phyloP scores from a whole-genome alignment of 2,888 invertebrate genomes.

The Tetrapedia diversipes region DNA sequence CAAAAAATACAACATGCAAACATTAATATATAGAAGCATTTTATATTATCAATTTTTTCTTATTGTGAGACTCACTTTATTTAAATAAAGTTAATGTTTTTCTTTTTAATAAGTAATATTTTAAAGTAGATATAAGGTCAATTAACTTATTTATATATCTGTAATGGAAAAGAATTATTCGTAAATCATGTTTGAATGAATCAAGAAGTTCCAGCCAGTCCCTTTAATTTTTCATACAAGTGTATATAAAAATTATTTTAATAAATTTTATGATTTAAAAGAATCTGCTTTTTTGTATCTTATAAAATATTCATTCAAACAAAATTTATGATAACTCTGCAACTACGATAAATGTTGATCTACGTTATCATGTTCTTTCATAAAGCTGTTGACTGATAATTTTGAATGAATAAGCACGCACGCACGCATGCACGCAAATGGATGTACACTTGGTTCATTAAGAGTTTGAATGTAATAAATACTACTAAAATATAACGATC shows the following conservation, averaged over 20 bases:
- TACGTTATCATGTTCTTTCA: slow-evolving; percentile 10
- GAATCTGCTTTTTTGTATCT: too few relatives aligned
- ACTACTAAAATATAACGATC: slow-evolving; percentile 16
- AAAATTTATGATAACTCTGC: slow-evolving; percentile 45
- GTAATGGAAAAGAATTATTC: slow-evolving; percentile 27
- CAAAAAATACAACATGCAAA: slow-evolving; percentile 62
- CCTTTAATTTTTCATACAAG: slow-evolving; percentile 18
- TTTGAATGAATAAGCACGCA: slow-evolving; percentile 39
- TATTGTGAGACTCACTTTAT: slow-evolving; percentile 22
- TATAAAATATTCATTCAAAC: slow-evolving; percentile 44
- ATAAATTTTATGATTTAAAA: too few relatives aligned
- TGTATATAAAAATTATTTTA: neutral
- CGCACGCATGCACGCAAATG: slow-evolving; percentile 50
- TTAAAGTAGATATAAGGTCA: slow-evolving; percentile 4
- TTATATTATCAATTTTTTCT: slow-evolving; percentile 34
- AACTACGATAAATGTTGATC: slow-evolving; percentile 18
- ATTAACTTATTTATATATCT: slow-evolving; percentile 21
- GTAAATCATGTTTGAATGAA: slow-evolving; percentile 55
- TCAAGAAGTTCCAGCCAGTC: slow-evolving; percentile 15
- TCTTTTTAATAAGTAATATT: slow-evolving; percentile 5
- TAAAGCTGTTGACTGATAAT: slow-evolving; percentile 14
- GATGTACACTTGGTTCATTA: slow-evolving; percentile 44
- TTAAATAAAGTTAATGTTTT: slow-evolving; percentile 3
- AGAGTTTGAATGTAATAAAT: slow-evolving; percentile 26
- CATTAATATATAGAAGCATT: slow-evolving; percentile 54